A percentile compares a stretch with the other conserved stretches of the same genome.
phyloP scores from a whole-genome alignment of 23 tunicate genomes.

The Trididemnum nubilum region DNA sequence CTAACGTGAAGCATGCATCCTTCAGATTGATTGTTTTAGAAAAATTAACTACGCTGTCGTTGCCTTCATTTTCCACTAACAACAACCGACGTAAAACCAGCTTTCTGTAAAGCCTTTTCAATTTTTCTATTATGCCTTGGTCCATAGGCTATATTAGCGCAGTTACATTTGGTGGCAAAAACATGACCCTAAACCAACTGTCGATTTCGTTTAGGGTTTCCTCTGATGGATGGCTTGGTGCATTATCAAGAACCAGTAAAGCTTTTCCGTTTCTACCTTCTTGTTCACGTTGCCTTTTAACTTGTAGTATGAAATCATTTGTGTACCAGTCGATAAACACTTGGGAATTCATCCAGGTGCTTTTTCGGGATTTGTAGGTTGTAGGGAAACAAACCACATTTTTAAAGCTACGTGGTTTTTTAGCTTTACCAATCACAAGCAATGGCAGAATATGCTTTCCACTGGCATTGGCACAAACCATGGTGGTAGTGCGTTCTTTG shows the following conservation, averaged over 20 bases:
- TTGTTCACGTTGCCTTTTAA: conserved; percentile 34
- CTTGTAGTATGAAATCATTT: conserved; percentile 29
- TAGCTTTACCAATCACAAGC: conserved; percentile 35
- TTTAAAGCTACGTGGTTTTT: conserved; percentile 29
- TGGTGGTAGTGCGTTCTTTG: conserved; percentile 34
- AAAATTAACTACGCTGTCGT: conserved; percentile 24
- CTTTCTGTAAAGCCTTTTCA: conserved; percentile 36
- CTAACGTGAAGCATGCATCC: conserved; percentile 33
- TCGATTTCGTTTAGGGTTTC: conserved; percentile 27
- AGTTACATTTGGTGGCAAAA: conserved; percentile 41
- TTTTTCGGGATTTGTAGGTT: conserved; percentile 29
- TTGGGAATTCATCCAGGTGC: conserved; percentile 40
- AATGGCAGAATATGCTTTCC: conserved; percentile 34
- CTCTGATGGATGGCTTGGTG: conserved; percentile 39
- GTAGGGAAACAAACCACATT: conserved; percentile 33
- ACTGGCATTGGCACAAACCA: conserved; percentile 40
- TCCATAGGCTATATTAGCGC: conserved; percentile 37
- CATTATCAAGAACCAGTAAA: conserved; percentile 32
- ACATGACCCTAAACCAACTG: conserved; percentile 38
- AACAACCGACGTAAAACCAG: conserved; percentile 28
- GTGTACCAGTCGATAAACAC: conserved; percentile 36
- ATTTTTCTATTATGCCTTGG: conserved; percentile 26
- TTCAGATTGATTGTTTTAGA: conserved; percentile 33
- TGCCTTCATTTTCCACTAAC: conserved; percentile 34
- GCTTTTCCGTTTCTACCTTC: conserved; percentile 37